phyloP scores from a whole-genome alignment of 2,888 invertebrate genomes.

The Polia nebulosa region DNA sequence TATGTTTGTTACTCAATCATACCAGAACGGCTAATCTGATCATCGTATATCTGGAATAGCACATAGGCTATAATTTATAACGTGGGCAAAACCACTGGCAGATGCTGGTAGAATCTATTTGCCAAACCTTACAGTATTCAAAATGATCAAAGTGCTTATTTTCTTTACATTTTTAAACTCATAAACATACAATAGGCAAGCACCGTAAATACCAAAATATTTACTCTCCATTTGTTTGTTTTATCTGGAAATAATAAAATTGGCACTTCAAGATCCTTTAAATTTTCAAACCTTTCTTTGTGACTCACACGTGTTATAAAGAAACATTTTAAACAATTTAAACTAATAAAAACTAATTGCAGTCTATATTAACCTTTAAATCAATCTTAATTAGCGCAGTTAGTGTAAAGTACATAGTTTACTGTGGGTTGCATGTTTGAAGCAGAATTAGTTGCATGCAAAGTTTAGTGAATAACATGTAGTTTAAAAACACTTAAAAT shows the following conservation, averaged over 20 bases:
- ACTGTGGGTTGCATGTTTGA: constrained; percentile 36
- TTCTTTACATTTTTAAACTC: no score
- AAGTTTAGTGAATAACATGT: constrained; percentile 11
- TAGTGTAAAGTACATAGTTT: constrained; percentile 26
- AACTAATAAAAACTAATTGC: constrained; percentile 6
- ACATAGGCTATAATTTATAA: no score
- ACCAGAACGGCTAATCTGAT: no score
- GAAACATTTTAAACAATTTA: background rate
- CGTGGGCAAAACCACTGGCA: no score
- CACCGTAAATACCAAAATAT: no score
- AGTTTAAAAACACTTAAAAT: constrained; percentile 16
- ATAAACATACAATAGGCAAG: background rate
- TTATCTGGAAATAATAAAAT: background rate
- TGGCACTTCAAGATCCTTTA: background rate
- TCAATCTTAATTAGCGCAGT: constrained; percentile 31
- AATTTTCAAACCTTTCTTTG: background rate
- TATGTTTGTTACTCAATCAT: no score
- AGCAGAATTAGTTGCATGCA: constrained; percentile 22
- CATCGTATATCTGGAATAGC: no score
- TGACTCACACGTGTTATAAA: background rate
- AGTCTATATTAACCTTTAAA: constrained; percentile 17
- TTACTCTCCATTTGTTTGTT: background rate
- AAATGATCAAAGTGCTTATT: background rate
- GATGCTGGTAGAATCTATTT: no score
- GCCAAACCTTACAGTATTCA: background rate